These are phyloP conservation scores for Micrasema longulum DNA, from an alignment of 1,140 invertebrate genomes.

Conservation along the genomic window DNA sequence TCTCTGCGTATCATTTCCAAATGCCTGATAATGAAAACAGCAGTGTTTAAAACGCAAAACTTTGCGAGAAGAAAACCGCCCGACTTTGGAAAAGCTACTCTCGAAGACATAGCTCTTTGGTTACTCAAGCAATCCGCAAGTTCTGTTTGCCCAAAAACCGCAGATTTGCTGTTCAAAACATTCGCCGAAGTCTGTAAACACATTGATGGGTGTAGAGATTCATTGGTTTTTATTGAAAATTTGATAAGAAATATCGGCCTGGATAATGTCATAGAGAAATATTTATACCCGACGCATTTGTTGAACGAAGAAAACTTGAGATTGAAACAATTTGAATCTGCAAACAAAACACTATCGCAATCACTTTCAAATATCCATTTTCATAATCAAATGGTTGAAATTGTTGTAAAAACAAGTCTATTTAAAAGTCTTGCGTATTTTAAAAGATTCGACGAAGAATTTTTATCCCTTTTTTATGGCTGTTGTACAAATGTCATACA, in stretches of 20 bases:
- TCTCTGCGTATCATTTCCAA: conserved; percentile 40
- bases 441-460: background rate
- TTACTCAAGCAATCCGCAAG: conserved; percentile 41
- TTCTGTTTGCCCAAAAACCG: conserved; percentile 12
- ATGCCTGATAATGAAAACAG: conserved; percentile 37
- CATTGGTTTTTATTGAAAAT: conserved; percentile 14
- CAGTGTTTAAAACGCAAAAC: conserved; percentile 36
- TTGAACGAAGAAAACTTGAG: background rate
- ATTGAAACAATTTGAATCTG: background rate
- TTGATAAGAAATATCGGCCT: conserved; percentile 26
- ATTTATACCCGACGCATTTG: conserved; percentile 27
- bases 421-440: conserved; percentile 20
- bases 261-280: conserved; percentile 25
- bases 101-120: conserved; percentile 44
- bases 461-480: background rate
- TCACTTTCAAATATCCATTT: conserved; percentile 25
- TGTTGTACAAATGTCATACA: background rate
- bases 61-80: conserved; percentile 34
- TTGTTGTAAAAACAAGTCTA: background rate
- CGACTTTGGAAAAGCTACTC: conserved; percentile 30
- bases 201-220: conserved; percentile 27
- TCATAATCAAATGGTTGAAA: conserved; percentile 21
- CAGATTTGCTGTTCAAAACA: conserved; percentile 30
- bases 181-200: conserved; percentile 31
- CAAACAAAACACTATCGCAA: background rate